Conservation (phyloP, 2,888 invertebrate genomes). For the Athalia circularis region DNA sequence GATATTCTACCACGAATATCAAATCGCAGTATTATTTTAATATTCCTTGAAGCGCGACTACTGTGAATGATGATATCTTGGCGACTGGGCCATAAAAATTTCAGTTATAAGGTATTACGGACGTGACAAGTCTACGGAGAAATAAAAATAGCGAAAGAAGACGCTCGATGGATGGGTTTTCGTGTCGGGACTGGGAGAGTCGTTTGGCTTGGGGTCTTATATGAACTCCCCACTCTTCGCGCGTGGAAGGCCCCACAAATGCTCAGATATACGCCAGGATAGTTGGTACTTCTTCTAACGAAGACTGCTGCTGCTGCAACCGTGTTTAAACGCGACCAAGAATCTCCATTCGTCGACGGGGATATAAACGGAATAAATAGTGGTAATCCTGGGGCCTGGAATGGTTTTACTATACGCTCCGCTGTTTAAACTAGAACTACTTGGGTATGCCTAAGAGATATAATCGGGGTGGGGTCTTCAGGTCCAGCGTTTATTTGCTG, state of each 20-base stretch:
- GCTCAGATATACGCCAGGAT: conserved; percentile 9
- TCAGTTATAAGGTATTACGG: neutral
- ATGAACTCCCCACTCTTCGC: conserved; percentile 71
- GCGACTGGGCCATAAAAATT: neutral
- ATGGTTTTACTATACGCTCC: neutral
- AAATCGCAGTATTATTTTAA: neutral
- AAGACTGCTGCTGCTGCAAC: conserved; percentile 30
- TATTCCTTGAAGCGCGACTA: neutral
- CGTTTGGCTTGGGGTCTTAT: conserved; percentile 72
- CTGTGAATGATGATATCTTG: neutral
- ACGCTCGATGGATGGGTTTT: conserved; percentile 72
- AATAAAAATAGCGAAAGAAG: conserved; percentile 57
- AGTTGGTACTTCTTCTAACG: conserved; percentile 34
- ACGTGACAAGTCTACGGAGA: neutral
- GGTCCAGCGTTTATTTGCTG: neutral
- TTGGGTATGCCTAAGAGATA: neutral
- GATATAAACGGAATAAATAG: conserved; percentile 14
- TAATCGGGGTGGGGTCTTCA: conserved; percentile 19
- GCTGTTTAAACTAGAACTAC: conserved; percentile 12
- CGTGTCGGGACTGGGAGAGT: conserved; percentile 73
- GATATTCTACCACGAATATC: conserved; percentile 54
- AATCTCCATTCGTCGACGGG: conserved; percentile 29
- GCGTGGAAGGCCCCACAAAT: conserved; percentile 40
- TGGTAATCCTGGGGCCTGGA: neutral
- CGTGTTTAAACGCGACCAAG: conserved; percentile 8